A percentile compares a stretch with the other conserved stretches of the same genome.
phyloP scores from a whole-genome alignment of 2,113 vertebrate genomes.

The Blennius ocellaris region DNA sequence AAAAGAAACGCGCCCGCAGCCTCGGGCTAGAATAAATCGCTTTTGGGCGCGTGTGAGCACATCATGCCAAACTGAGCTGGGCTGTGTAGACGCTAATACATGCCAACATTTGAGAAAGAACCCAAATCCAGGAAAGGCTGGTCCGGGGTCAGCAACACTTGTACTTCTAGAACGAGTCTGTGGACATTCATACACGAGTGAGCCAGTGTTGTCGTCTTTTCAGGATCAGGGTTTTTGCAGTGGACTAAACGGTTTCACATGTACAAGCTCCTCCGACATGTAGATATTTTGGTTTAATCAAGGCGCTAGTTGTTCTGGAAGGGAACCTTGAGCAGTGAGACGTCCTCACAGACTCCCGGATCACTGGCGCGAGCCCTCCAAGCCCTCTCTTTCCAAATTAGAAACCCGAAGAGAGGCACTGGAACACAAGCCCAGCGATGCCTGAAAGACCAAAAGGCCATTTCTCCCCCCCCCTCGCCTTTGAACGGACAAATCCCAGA shows the following conservation, averaged over 20 bases:
- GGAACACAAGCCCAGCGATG: slow-evolving; percentile 8
- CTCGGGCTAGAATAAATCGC: slow-evolving; percentile 38
- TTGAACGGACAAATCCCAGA: slow-evolving; percentile 7
- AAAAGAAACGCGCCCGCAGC: neutral
- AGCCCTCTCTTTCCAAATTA: slow-evolving; percentile 17
- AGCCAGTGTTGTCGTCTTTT: no score
- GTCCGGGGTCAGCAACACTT: neutral
- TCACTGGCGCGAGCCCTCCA: neutral
- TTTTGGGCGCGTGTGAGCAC: slow-evolving; percentile 24
- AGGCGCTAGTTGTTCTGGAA: no score
- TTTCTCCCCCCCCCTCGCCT: neutral
- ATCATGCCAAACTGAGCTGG: neutral
- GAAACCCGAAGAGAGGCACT: slow-evolving; percentile 15
- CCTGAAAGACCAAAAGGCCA: neutral
- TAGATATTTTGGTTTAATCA: no score
- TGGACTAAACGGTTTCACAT: slow-evolving; percentile 4
- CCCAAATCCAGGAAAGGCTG: neutral
- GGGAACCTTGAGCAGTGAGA: neutral
- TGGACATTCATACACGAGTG: no score
- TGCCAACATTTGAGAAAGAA: neutral
- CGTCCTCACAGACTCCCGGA: slow-evolving; percentile 1
- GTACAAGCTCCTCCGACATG: neutral
- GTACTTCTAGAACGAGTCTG: neutral
- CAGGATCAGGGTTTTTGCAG: neutral
- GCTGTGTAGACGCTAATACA: slow-evolving; percentile 7